These are phyloP conservation scores for Psittacus erithacus DNA, from an alignment of 2,113 vertebrate species.

Conservation along the genomic window DNA sequence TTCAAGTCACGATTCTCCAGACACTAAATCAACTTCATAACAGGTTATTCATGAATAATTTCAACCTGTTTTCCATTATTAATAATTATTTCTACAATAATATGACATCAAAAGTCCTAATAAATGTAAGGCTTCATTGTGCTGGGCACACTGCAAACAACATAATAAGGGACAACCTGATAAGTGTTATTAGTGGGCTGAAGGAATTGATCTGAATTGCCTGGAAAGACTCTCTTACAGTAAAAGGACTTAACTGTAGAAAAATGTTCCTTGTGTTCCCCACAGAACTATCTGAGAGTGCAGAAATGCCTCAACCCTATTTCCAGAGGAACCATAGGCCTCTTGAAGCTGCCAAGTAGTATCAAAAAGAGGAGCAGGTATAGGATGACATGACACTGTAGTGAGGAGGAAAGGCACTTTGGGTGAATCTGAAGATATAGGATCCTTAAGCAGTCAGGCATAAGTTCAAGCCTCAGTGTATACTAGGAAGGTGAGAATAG, in stretches of 20 bases:
- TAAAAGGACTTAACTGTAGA: not conserved
- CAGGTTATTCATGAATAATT: constrained; percentile 50
- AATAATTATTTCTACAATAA: constrained; percentile 50
- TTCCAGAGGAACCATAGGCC: not conserved
- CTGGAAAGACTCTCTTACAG: not conserved
- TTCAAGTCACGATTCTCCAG: constrained; percentile 7
- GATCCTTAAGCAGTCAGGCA: not conserved
- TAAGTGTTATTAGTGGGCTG: not conserved
- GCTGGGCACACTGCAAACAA: not conserved
- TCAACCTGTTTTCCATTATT: constrained; percentile 40
- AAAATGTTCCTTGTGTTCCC: not conserved
- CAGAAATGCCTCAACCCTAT: not conserved
- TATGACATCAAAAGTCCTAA: not conserved
- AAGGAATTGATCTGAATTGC: constrained; percentile 8
- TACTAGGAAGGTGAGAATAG: not conserved
- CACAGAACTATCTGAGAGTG: not conserved
- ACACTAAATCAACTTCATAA: constrained; percentile 28
- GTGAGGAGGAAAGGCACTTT: not conserved
- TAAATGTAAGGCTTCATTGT: constrained; percentile 28
- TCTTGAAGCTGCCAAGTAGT: not conserved
- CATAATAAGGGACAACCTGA: not conserved
- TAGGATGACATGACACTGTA: rapidly evolving
- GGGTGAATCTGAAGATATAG: not conserved
- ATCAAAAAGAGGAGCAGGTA: not conserved
- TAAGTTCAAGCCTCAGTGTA: not conserved